Base-by-base conservation (phyloP, 2,113 vertebrate species). In the Dipodomys merriami region DNA sequence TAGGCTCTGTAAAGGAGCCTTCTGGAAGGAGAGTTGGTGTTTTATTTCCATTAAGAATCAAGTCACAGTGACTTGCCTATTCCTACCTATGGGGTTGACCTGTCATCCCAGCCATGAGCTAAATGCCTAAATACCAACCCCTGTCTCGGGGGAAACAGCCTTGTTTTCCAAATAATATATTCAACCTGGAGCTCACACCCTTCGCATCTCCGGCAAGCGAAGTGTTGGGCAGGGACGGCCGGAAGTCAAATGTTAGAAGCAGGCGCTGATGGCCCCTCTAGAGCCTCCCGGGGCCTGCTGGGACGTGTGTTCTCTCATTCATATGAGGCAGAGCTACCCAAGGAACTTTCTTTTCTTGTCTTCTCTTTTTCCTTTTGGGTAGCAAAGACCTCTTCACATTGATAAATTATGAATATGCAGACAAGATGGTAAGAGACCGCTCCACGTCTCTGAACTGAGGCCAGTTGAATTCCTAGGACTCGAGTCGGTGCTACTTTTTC, bases 351-450 rank as follows among this genome's bases (percentile, higher is more conserved):
- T 1, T 27, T 74, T 82, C 65, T 49, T 76, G n/a, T 60, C 20
- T 6, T 57, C 53, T 25, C 83, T 44, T 4, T 57, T 71, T 57
- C 69, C 12, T 74, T 39, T n/a, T 74, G 53, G 20, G 90, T 90
- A 91, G 89, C 86, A 93, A 96, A 97, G 95, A 86, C 88, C 12
- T 97, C 86, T 96, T 96, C 93, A 93, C 91, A 64, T 88, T 90
- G 97, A 69, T 20, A 19, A 90, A 91, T 96, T 96, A 96, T 96
- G 95, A 97, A 97, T 97, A 95, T 86, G 93, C 80, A 96, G 86
- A 91, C 81, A 57, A 81, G 88, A 94, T 73, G 83, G 91, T 86
- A 5, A 44, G 95, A 97, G 96, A 96, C 93, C 94, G 72, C 91
- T 94, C 53, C 0, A 0, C 80, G 91, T 91, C n/a, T 95, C 96